Conservation (phyloP, 2,888 invertebrate genomes). For the Leptura quadrifasciata region DNA sequence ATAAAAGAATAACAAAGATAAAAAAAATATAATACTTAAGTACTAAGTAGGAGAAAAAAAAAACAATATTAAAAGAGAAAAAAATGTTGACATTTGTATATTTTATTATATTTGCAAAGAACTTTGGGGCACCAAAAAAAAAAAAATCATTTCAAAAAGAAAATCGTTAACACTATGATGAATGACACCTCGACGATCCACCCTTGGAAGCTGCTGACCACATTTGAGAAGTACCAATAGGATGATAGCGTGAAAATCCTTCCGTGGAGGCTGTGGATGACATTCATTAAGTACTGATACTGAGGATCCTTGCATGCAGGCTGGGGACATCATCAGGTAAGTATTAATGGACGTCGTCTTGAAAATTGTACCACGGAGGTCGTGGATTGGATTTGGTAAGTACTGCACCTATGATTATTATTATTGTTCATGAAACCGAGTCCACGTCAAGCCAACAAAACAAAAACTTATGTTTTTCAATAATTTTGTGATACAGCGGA, state of each 20-base stretch:
- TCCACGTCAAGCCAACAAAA: too few relatives aligned
- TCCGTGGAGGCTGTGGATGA: background rate
- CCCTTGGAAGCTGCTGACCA: background rate
- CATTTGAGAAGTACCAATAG: background rate
- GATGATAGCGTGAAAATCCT: background rate
- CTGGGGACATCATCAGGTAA: too few relatives aligned
- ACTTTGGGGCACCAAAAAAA: constrained; percentile 60
- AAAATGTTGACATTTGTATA: constrained; percentile 60
- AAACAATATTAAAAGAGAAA: constrained; percentile 46
- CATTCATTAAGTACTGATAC: background rate
- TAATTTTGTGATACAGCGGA: too few relatives aligned
- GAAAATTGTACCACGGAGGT: too few relatives aligned
- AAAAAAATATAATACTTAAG: constrained; percentile 46
- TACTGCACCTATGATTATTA: too few relatives aligned
- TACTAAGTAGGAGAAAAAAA: constrained; percentile 45
- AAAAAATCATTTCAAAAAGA: constrained; percentile 47
- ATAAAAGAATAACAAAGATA: constrained; percentile 39
- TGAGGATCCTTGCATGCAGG: too few relatives aligned
- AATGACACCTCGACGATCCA: background rate
- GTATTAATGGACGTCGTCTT: too few relatives aligned
- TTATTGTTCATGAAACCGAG: too few relatives aligned
- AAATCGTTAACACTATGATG: constrained; percentile 42
- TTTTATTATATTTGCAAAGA: constrained; percentile 63
- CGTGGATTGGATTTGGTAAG: too few relatives aligned
- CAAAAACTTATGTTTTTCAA: too few relatives aligned